Evolutionary conservation across 1,140 invertebrate genomes (phyloP).

Genomic region (Tetramorium simillimum): DNA sequence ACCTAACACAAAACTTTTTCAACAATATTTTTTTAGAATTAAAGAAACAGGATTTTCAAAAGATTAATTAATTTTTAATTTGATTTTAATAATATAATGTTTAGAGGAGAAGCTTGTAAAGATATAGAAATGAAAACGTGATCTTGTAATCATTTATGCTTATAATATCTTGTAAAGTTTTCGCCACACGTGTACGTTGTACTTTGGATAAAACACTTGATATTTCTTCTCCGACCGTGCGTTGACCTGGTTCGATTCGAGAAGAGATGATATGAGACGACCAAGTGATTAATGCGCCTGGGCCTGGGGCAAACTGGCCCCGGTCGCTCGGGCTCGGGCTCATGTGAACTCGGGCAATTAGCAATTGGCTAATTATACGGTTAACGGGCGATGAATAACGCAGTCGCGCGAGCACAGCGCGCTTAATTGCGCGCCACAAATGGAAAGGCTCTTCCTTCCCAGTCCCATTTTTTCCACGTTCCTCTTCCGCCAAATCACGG

Average conservation of each 20-base stretch:
- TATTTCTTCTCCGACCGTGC: background rate
- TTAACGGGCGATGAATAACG: constrained; percentile 74
- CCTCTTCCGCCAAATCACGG: background rate
- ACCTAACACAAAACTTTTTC: background rate
- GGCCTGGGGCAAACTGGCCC: constrained; percentile 47
- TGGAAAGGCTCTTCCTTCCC: constrained; percentile 65
- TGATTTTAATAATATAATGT: background rate
- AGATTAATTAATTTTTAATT: background rate
- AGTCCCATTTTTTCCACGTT: constrained; percentile 45
- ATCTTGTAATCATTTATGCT: background rate
- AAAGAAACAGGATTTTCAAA: background rate
- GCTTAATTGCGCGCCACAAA: constrained; percentile 69
- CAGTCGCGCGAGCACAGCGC: constrained; percentile 59
- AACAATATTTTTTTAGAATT: background rate
- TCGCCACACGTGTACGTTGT: background rate
- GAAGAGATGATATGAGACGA: background rate
- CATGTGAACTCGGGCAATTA: constrained; percentile 74
- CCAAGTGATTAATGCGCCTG: constrained; percentile 57
- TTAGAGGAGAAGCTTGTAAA: background rate
- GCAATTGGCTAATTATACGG: constrained; percentile 73
- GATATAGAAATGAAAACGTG: background rate
- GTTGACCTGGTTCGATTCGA: constrained; percentile 11
- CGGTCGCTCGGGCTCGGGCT: constrained; percentile 4
- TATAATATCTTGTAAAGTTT: background rate
- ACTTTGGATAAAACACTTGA: background rate